These are phyloP conservation scores for Brachyptera risi DNA, from an alignment of 2,888 invertebrate species.

Conservation along the genomic window DNA sequence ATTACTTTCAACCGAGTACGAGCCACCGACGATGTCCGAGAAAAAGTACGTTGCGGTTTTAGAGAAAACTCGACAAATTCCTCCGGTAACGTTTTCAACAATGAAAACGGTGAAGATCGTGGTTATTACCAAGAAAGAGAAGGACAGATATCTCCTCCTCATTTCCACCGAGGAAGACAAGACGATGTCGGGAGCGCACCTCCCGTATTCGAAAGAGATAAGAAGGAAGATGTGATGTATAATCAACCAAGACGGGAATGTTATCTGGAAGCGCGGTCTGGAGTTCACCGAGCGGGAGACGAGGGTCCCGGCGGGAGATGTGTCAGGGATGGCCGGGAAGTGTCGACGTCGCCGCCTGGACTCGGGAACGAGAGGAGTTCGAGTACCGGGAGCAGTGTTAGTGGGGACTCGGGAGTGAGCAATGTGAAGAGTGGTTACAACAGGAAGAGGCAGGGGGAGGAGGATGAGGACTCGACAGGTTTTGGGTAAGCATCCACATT, in stretches of 20 bases:
- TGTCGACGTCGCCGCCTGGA: background rate
- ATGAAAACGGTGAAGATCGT: background rate
- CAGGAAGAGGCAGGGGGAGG: background rate
- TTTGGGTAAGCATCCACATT: conserved; percentile 1
- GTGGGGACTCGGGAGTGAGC: conserved; percentile 3
- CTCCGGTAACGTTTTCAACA: too few relatives aligned
- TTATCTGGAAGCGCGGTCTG: background rate
- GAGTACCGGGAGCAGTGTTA: background rate
- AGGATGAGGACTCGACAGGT: conserved; percentile 9
- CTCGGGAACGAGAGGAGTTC: background rate
- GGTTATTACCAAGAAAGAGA: too few relatives aligned
- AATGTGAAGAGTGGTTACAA: background rate
- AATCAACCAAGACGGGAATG: background rate
- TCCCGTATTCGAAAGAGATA: background rate
- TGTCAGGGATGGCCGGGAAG: background rate
- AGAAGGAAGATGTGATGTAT: background rate
- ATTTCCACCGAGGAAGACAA: background rate
- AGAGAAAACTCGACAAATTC: too few relatives aligned
- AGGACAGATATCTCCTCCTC: background rate
- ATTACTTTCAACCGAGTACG: background rate
- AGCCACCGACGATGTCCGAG: background rate
- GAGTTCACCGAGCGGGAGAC: background rate
- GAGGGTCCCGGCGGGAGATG: background rate
- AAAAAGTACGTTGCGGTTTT: too few relatives aligned
- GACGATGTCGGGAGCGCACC: background rate